Evolutionary conservation across 1,140 invertebrate species (phyloP), one percentile per base, ranked within the genome.

Genomic region (Apis mellifera): DNA sequence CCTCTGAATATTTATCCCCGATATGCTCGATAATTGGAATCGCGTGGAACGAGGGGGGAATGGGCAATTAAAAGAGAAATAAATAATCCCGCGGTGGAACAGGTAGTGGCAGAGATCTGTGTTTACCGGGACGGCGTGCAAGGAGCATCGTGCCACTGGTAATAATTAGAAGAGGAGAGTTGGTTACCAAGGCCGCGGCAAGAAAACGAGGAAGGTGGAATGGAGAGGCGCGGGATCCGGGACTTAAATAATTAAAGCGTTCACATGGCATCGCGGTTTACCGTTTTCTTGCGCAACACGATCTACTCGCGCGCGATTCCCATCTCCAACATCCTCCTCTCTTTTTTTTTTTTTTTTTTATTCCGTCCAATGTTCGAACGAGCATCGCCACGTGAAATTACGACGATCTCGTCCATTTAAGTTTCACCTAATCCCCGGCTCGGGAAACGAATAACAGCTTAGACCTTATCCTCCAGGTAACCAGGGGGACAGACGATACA

Each of bases 181-280:
- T 7, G 79, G 57, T 73, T 72, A 11, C 76, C 83, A 83, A 77
- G 83, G 72, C 72, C 79, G 54, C 21, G 26, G 83, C 68, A 85
- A 83, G 79, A 88, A 80, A 85, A 78, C 76, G 76, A 83, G 78
- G 80, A 88, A 85, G 84, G 59, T 85, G 80, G 72, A 83, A 85
- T 88, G 77, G 76, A 88, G 76, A 88, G 86, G 64, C 68, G 23
- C 48, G 21, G 73, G 73, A 90, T 89, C 89, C 88, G 86, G 88
- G 88, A 89, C 86, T 87, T 84, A 82, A 90, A 89, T 90, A 90
- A 90, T 89, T 89, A 88, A 90, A 88, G 86, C 68, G 72, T 76
- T 86, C 80, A 74, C 83, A 80, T 79, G 65, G 72, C 78, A 85
- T 85, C 86, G 73, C 73, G 81, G 72, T 86, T 42, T 87, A 80